Percentiles rank a stretch among this genome's conserved stretches.
Conservation (phyloP, 2,113 vertebrate species). For the Osmerus eperlanus region DNA sequence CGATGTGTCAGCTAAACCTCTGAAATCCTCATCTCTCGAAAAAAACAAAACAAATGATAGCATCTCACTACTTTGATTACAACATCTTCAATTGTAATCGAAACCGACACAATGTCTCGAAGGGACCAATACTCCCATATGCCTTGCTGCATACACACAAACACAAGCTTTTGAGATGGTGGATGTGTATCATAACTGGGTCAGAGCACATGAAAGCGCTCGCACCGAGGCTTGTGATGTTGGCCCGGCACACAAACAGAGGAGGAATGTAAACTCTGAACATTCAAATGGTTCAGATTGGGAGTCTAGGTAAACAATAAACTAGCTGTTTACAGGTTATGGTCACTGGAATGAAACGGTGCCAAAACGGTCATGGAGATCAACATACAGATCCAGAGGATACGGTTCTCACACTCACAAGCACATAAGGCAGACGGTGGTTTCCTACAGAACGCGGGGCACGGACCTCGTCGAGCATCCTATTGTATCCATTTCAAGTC, state of each 20-base stretch:
- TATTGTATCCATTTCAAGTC: constrained; percentile 44
- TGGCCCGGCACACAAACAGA: constrained; percentile 13
- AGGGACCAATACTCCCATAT: constrained; percentile 1
- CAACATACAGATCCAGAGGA: constrained; percentile 14
- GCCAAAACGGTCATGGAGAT: constrained; percentile 8
- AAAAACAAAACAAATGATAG: too few species aligned
- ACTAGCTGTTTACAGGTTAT: background rate
- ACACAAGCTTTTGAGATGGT: background rate
- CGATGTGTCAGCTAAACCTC: background rate
- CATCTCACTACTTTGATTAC: background rate
- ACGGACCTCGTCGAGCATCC: constrained; percentile 37
- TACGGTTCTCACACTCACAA: constrained; percentile 6
- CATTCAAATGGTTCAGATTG: constrained; percentile 1
- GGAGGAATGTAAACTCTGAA: constrained; percentile 1
- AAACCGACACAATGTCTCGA: background rate
- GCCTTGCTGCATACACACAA: background rate
- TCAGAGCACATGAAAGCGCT: constrained; percentile 4
- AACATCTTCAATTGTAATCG: background rate
- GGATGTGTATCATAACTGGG: constrained; percentile 5
- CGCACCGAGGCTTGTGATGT: constrained; percentile 1
- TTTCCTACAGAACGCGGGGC: constrained; percentile 41
- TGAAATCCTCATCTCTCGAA: background rate
- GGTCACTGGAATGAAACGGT: background rate
- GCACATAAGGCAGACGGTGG: constrained; percentile 14
- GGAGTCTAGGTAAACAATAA: constrained; percentile 27